Percentiles rank a stretch among this genome's conserved stretches.
Evolutionary conservation across 2,113 vertebrate genomes (phyloP).

Genomic region (Hydrolagus affinis): DNA sequence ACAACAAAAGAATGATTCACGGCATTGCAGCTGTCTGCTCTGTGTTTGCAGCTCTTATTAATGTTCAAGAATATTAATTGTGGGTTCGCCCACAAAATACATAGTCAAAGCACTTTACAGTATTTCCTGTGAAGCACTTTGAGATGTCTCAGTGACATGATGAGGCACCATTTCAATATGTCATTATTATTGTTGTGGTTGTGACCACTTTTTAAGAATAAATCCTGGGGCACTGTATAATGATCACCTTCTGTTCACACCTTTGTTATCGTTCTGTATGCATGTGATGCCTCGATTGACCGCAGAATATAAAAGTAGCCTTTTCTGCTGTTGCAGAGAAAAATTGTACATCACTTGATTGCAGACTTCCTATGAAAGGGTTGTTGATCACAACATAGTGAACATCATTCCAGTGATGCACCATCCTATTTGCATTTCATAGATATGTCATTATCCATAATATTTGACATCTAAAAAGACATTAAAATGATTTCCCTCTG

Average conservation of each 20-base stretch:
- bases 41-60: background rate
- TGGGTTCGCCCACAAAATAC: too few species aligned
- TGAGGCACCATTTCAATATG: background rate
- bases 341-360: conserved; percentile 45
- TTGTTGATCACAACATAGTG: conserved; percentile 82
- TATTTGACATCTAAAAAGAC: conserved; percentile 97
- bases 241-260: background rate
- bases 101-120: too few species aligned
- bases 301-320: conserved; percentile 3
- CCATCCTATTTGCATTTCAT: conserved; percentile 86
- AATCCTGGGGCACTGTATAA: background rate
- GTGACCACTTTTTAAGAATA: background rate
- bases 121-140: too few species aligned
- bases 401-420: conserved; percentile 42
- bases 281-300: conserved; percentile 20
- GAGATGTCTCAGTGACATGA: too few species aligned
- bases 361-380: conserved; percentile 76
- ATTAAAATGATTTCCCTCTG: conserved; percentile 93
- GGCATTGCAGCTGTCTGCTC: background rate
- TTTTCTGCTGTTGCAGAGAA: conserved; percentile 33
- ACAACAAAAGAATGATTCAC: background rate
- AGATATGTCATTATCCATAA: conserved; percentile 96
- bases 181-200: too few species aligned
- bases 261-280: background rate
- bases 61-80: background rate